A percentile compares a stretch with the other conserved stretches of the same genome.
These are phyloP conservation scores for Lycocerus yunnanus DNA, from an alignment of 2,888 invertebrate species.

Conservation along the genomic window DNA sequence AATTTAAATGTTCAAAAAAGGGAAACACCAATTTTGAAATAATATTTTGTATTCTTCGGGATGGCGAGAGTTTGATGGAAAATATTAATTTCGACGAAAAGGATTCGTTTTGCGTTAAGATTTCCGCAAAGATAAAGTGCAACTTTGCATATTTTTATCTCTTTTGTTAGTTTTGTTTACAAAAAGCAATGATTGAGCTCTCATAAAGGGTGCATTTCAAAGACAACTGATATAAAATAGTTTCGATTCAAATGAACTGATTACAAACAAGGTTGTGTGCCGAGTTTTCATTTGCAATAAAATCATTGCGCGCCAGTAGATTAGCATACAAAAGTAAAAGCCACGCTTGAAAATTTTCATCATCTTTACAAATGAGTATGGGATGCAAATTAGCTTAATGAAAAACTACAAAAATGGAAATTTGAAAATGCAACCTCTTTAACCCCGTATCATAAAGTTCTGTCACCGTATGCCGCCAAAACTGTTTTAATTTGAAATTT, in stretches of 20 bases:
- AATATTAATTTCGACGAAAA: background rate
- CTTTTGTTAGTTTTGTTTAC: background rate
- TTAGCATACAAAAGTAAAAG: conserved; percentile 41
- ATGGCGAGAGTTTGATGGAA: background rate
- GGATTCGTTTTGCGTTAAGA: background rate
- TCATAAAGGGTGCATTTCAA: conserved; percentile 18
- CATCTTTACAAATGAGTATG: conserved; percentile 28
- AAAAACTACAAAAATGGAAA: background rate
- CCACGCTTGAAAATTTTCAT: conserved; percentile 33
- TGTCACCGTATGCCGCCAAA: background rate
- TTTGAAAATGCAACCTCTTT: background rate
- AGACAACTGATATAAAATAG: conserved; percentile 21
- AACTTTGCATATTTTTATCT: conserved; percentile 1
- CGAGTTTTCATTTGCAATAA: conserved; percentile 44
- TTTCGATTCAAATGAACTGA: conserved; percentile 27
- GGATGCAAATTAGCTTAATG: conserved; percentile 25
- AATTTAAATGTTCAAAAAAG: conserved; percentile 24
- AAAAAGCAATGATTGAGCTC: conserved; percentile 6
- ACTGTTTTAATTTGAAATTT: background rate
- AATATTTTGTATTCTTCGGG: background rate
- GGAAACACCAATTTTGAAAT: background rate
- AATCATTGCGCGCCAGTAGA: conserved; percentile 41
- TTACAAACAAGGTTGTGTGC: conserved; percentile 24
- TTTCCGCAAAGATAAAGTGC: background rate
- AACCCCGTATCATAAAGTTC: background rate